phyloP scores from a whole-genome alignment of 1,140 invertebrate genomes.

The Eriosoma lanigerum region DNA sequence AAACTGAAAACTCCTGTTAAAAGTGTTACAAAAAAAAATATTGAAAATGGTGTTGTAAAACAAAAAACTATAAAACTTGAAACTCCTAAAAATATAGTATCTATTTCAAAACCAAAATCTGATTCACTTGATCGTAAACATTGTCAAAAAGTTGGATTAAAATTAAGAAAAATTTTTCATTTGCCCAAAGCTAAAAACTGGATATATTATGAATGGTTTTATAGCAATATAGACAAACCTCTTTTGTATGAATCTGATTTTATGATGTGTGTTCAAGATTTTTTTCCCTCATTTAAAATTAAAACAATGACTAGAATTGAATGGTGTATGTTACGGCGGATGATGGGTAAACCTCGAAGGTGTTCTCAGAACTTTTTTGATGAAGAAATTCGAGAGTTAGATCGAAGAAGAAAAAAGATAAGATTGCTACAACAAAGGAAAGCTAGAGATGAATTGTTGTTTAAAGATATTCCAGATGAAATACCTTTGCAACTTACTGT shows the following conservation, averaged over 20 bases:
- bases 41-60: conserved; percentile 39
- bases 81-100: conserved; percentile 54
- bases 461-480: conserved; percentile 91
- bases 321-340: conserved; percentile 91
- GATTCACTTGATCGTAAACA: conserved; percentile 66
- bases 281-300: conserved; percentile 89
- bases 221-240: conserved; percentile 93
- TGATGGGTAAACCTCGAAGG: conserved; percentile 96
- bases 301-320: conserved; percentile 84
- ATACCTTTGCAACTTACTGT: conserved; percentile 95
- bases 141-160: conserved; percentile 85
- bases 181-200: conserved; percentile 98
- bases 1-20: conserved; percentile 59
- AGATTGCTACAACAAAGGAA: conserved; percentile 92
- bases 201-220: conserved; percentile 99
- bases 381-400: conserved; percentile 88
- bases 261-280: conserved; percentile 88
- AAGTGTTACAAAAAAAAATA: conserved; percentile 54
- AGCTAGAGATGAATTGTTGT: conserved; percentile 73
- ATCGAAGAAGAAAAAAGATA: conserved; percentile 89
- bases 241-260: conserved; percentile 97
- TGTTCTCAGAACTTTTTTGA: conserved; percentile 93
- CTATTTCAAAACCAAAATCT: conserved; percentile 49
- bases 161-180: conserved; percentile 93
- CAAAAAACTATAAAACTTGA: conserved; percentile 38